These are phyloP conservation scores for Erannis defoliaria DNA, from an alignment of 2,888 invertebrate genomes.

Conservation along the genomic window DNA sequence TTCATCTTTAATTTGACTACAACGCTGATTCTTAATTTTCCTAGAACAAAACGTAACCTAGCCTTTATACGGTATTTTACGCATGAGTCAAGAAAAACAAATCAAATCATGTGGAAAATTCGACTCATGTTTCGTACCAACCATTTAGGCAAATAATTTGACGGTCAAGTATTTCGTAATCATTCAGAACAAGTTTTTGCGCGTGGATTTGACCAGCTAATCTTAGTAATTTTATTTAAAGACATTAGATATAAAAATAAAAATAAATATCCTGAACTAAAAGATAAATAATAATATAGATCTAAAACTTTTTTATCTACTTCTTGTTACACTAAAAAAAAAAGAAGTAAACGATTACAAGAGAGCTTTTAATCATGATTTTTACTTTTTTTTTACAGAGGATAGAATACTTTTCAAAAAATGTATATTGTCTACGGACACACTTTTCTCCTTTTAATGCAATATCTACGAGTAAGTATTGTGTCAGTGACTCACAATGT, in stretches of 20 bases:
- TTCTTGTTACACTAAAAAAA: too few relatives aligned
- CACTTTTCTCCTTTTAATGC: neutral
- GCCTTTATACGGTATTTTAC: neutral
- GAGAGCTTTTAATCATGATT: too few relatives aligned
- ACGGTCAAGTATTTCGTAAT: slow-evolving; percentile 8
- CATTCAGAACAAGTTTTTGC: neutral
- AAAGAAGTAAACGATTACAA: too few relatives aligned
- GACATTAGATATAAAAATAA: too few relatives aligned
- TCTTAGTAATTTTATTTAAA: neutral
- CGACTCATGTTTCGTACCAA: neutral
- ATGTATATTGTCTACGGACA: neutral
- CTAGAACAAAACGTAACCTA: neutral
- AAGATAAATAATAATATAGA: too few relatives aligned
- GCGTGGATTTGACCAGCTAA: neutral
- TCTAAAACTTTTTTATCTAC: too few relatives aligned
- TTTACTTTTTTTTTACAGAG: too few relatives aligned
- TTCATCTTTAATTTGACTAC: neutral
- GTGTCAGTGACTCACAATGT: neutral
- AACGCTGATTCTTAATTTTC: neutral
- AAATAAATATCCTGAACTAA: too few relatives aligned
- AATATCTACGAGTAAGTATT: neutral
- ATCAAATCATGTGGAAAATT: slow-evolving; percentile 22
- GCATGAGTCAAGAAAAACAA: slow-evolving; percentile 19
- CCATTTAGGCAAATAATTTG: slow-evolving; percentile 20
- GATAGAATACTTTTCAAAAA: too few relatives aligned